Evolutionary conservation across 2,888 invertebrate species (phyloP).

Genomic region (Argyresthia albistria): DNA sequence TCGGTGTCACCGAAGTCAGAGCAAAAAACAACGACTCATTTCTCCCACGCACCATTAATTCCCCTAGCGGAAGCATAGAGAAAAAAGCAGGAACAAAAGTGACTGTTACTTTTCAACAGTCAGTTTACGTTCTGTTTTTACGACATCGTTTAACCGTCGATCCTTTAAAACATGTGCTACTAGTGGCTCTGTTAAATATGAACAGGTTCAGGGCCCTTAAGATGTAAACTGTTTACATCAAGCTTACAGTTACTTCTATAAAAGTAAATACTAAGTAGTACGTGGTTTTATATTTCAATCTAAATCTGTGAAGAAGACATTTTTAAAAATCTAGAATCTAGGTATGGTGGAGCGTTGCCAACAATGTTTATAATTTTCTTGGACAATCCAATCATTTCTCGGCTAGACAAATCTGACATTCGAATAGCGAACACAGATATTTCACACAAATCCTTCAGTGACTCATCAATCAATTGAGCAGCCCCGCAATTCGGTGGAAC

Average conservation of each 20-base stretch:
- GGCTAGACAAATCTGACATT: neutral
- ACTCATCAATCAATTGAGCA: neutral
- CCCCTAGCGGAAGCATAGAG: neutral
- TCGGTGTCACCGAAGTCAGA: neutral
- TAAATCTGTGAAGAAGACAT: too few relatives aligned
- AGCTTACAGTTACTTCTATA: too few relatives aligned
- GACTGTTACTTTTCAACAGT: conserved; percentile 62
- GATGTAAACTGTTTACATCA: too few relatives aligned
- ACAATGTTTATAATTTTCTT: too few relatives aligned
- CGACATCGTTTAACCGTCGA: conserved; percentile 60
- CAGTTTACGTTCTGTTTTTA: conserved; percentile 62
- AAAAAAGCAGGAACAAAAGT: conserved; percentile 36
- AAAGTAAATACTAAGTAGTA: too few relatives aligned
- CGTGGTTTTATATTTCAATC: too few relatives aligned
- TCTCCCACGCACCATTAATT: neutral
- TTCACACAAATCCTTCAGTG: neutral
- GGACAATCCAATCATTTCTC: too few relatives aligned
- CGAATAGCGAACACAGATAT: neutral
- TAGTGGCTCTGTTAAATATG: conserved; percentile 26
- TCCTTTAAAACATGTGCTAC: conserved; percentile 70
- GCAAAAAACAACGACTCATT: neutral
- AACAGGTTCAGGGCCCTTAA: too few relatives aligned
- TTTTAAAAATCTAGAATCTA: too few relatives aligned
- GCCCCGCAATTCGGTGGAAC: conserved; percentile 15
- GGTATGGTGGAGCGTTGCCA: too few relatives aligned